Evolutionary conservation across 2,113 vertebrate species (phyloP).

Genomic region (Actenoides hombroni): DNA sequence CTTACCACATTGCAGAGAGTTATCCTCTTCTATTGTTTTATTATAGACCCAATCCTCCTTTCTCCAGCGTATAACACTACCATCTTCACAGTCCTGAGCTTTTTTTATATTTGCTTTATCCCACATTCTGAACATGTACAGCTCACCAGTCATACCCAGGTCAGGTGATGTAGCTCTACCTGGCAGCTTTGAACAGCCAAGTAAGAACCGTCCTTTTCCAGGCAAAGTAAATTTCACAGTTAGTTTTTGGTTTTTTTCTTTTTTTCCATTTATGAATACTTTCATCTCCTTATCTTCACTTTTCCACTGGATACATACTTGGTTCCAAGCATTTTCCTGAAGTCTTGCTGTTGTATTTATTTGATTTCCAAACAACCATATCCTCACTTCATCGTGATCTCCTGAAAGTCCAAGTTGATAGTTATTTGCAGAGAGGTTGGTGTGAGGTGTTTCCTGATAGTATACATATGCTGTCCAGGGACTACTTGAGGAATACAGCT

Average conservation of each 20-base stretch:
- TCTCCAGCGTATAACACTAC: conserved; percentile 65
- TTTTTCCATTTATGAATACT: conserved; percentile 51
- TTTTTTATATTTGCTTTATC: conserved; percentile 31
- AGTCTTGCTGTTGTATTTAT: conserved; percentile 11
- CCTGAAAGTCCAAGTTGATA: conserved; percentile 66
- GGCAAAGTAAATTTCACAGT: background rate
- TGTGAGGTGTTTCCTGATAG: conserved; percentile 6
- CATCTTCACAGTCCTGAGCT: conserved; percentile 23
- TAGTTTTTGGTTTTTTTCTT: background rate
- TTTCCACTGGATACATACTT: conserved; percentile 67
- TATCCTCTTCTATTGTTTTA: conserved; percentile 17
- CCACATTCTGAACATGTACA: conserved; percentile 77
- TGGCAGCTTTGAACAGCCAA: conserved; percentile 61
- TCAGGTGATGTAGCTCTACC: background rate
- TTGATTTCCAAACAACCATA: conserved; percentile 68
- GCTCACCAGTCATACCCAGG: conserved; percentile 62
- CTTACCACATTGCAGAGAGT: conserved; percentile 64
- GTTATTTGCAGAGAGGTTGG: background rate
- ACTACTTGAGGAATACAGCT: conserved; percentile 22
- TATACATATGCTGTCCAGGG: conserved; percentile 67
- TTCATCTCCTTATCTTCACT: conserved; percentile 29
- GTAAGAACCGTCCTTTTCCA: conserved; percentile 60
- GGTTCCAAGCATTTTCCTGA: conserved; percentile 43
- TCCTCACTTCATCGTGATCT: conserved; percentile 6
- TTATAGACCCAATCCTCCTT: conserved; percentile 59